phyloP scores from a whole-genome alignment of 2,888 invertebrate genomes.

The Eutolmus rufibarbis region DNA sequence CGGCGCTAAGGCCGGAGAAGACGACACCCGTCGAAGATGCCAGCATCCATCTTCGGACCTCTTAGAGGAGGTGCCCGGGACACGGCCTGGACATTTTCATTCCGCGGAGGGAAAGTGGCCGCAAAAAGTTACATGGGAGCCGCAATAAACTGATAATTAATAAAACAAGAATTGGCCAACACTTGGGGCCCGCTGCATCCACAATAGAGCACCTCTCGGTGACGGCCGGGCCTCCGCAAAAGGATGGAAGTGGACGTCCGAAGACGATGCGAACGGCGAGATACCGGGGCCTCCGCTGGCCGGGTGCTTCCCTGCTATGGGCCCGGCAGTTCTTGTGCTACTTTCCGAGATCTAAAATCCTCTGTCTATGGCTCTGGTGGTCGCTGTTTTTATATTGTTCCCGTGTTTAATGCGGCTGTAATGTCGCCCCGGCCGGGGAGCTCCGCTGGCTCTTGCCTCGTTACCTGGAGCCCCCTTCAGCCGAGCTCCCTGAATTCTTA shows the following conservation, averaged over 20 bases:
- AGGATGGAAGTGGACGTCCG: constrained; percentile 44
- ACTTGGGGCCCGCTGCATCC: constrained; percentile 53
- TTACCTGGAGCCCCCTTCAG: background rate
- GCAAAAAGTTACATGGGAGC: constrained; percentile 44
- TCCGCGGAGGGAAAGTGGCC: background rate
- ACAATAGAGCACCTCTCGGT: constrained; percentile 51
- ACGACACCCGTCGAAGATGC: constrained; percentile 15
- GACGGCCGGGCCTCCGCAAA: constrained; percentile 34
- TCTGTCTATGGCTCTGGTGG: background rate
- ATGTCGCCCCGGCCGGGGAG: constrained; percentile 2
- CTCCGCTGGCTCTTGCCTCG: background rate
- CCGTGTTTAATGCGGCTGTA: background rate
- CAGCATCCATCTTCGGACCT: background rate
- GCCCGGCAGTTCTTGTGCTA: background rate
- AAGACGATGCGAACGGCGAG: constrained; percentile 39
- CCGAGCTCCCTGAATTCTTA: constrained; percentile 20
- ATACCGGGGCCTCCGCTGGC: background rate
- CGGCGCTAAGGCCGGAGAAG: constrained; percentile 15
- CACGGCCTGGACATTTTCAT: background rate
- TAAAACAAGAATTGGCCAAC: constrained; percentile 57
- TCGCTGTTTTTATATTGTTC: background rate
- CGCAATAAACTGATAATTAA: constrained; percentile 57
- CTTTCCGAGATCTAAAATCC: constrained; percentile 1
- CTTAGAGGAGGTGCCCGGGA: background rate
- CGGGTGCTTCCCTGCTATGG: background rate